phyloP scores from a whole-genome alignment of 2,113 vertebrate genomes.

The Onychorhynchus coronatus region DNA sequence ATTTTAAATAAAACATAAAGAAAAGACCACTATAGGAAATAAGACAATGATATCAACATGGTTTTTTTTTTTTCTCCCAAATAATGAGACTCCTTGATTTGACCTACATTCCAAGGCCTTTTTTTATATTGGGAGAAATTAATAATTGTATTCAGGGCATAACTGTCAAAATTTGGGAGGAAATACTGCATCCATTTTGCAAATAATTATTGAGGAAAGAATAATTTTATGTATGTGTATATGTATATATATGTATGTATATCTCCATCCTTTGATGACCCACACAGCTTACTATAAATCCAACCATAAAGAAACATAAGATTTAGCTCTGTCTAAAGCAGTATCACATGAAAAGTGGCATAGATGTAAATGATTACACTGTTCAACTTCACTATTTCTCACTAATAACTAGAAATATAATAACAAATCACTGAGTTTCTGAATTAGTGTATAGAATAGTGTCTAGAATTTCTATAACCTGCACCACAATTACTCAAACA shows the following conservation, averaged over 20 bases:
- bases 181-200: neutral
- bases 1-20: slow-evolving; percentile 82
- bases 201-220: neutral
- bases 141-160: neutral
- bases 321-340: neutral
- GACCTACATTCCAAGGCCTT: neutral
- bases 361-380: neutral
- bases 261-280: neutral
- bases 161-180: neutral
- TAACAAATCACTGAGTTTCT: neutral
- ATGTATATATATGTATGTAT: neutral
- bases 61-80: neutral
- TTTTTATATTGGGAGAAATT: neutral
- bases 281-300: slow-evolving; percentile 1
- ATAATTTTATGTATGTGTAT: neutral
- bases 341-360: neutral
- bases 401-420: neutral
- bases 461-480: neutral
- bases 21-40: slow-evolving; percentile 51
- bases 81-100: neutral
- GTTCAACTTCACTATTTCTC: neutral
- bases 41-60: slow-evolving; percentile 13
- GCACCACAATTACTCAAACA: neutral
- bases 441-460: neutral
- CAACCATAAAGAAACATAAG: neutral